Percentiles rank a stretch among this genome's conserved stretches.
Conservation (phyloP, 2,888 invertebrate genomes). For the Calliopum simillimum region DNA sequence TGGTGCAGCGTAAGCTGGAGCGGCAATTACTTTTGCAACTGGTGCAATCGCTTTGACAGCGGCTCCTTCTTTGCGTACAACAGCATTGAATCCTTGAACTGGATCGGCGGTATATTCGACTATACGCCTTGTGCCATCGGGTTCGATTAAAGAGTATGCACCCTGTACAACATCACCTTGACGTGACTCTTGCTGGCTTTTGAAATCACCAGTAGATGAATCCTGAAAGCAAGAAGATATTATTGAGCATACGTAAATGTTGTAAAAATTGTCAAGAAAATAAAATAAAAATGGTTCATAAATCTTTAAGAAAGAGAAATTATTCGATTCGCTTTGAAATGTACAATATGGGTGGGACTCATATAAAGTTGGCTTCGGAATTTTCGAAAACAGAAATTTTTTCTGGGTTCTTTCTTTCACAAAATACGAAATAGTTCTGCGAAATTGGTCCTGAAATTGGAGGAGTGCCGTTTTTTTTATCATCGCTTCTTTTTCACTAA, state of each 20-base stretch:
- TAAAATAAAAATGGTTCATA: too few species aligned
- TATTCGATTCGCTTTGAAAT: too few species aligned
- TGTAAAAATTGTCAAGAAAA: too few species aligned
- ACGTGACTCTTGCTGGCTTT: slow-evolving; percentile 70
- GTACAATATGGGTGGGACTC: too few species aligned
- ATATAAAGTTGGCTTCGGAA: too few species aligned
- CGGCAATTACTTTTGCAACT: slow-evolving; percentile 63
- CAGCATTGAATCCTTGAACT: slow-evolving; percentile 72
- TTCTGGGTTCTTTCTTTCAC: too few species aligned
- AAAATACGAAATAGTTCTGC: too few species aligned
- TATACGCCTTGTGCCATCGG: slow-evolving; percentile 71
- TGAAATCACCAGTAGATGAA: slow-evolving; percentile 70
- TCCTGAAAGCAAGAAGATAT: slow-evolving; percentile 59
- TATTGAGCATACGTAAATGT: not conserved
- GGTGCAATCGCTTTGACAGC: slow-evolving; percentile 56
- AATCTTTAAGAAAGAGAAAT: too few species aligned
- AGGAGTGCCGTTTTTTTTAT: too few species aligned
- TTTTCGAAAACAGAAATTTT: too few species aligned
- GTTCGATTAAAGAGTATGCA: slow-evolving; percentile 70
- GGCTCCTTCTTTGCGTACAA: slow-evolving; percentile 69
- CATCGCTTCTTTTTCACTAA: too few species aligned
- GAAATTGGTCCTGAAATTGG: too few species aligned
- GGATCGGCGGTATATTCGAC: slow-evolving; percentile 73
- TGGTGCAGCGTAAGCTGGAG: slow-evolving; percentile 54
- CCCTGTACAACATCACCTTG: slow-evolving; percentile 71